phyloP scores from a whole-genome alignment of 2,113 vertebrate genomes.

The Aspidoscelis tigris region DNA sequence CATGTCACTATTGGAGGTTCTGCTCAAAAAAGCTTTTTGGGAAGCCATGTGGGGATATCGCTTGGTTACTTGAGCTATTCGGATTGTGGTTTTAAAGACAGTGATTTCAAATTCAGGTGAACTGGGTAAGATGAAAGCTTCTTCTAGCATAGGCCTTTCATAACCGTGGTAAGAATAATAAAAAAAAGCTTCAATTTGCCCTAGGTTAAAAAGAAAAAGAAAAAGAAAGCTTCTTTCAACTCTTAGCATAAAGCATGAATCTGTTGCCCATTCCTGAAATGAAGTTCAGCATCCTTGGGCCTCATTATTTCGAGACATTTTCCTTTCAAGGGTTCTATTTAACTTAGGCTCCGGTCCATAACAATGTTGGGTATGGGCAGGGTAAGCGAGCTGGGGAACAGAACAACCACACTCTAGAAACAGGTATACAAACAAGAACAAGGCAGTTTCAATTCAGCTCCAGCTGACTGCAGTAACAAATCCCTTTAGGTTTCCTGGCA shows the following conservation, averaged over 20 bases:
- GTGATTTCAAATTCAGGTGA: neutral
- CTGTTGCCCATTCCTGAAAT: neutral
- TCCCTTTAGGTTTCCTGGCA: no score
- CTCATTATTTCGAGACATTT: neutral
- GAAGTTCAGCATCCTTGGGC: neutral
- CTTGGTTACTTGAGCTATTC: no score
- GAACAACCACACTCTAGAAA: neutral
- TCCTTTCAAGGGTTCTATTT: neutral
- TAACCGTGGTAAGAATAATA: neutral
- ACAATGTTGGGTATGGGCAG: neutral
- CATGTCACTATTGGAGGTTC: no score
- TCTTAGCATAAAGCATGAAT: neutral
- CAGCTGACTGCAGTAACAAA: neutral
- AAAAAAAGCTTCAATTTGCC: neutral
- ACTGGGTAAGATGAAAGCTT: neutral
- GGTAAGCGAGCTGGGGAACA: neutral
- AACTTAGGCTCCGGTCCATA: neutral
- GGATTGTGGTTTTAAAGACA: neutral
- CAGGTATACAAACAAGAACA: no score
- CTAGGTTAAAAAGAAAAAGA: neutral
- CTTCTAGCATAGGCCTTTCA: neutral
- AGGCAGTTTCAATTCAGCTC: no score
- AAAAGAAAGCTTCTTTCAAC: neutral
- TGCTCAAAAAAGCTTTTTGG: no score
- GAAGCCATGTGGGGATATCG: no score